These are phyloP conservation scores for Chymomyza caudatula DNA, from an alignment of 2,888 invertebrate genomes.

Conservation along the genomic window DNA sequence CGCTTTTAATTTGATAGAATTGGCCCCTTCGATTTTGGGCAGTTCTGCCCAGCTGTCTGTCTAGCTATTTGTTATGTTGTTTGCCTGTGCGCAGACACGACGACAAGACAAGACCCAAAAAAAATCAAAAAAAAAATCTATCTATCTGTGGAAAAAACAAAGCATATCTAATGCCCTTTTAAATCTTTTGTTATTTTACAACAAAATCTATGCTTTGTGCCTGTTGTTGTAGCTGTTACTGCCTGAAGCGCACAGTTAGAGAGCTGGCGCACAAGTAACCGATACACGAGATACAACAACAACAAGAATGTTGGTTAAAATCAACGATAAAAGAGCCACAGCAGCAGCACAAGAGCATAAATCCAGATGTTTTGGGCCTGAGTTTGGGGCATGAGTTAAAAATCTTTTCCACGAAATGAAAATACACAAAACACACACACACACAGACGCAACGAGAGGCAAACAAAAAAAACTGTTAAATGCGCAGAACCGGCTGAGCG, in stretches of 20 bases:
- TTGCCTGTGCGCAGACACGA: conserved; percentile 2
- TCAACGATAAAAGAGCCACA: neutral
- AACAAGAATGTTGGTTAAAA: conserved; percentile 24
- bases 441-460: conserved; percentile 24
- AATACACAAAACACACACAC: conserved; percentile 44
- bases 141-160: conserved; percentile 41
- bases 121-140: neutral
- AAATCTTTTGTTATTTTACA: conserved; percentile 72
- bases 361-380: conserved; percentile 62
- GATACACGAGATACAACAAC: conserved; percentile 22
- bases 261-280: conserved; percentile 25
- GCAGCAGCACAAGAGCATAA: conserved; percentile 6
- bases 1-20: conserved; percentile 4
- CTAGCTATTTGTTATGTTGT: neutral
- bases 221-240: conserved; percentile 18
- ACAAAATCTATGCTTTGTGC: conserved; percentile 60
- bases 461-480: conserved; percentile 46
- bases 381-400: conserved; percentile 62
- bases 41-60: neutral
- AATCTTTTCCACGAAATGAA: conserved; percentile 73
- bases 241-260: conserved; percentile 41
- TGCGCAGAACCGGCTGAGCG: conserved; percentile 70
- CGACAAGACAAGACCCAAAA: neutral
- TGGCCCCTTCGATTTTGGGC: conserved; percentile 2
- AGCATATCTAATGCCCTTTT: conserved; percentile 69